Evolutionary conservation across 1,140 invertebrate species (phyloP).

Genomic region (Psix sp.): DNA sequence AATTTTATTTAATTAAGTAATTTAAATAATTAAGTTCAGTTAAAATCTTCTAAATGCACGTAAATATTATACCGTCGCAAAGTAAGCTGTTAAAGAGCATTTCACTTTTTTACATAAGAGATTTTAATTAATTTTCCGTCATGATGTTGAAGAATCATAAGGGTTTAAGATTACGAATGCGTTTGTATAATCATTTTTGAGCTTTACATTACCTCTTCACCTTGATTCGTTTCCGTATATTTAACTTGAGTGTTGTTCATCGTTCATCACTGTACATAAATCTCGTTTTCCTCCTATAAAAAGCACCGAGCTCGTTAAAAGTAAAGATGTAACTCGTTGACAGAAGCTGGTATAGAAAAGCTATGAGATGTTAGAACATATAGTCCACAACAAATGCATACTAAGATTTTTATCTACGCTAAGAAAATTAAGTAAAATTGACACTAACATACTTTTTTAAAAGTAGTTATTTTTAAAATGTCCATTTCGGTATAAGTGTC

Average conservation of each 20-base stretch:
- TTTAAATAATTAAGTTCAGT: slow-evolving; percentile 43
- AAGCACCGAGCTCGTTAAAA: slow-evolving; percentile 55
- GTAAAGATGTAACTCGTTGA: slow-evolving; percentile 54
- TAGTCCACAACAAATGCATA: too few relatives aligned
- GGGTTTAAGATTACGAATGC: slow-evolving; percentile 51
- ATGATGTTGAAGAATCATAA: slow-evolving; percentile 42
- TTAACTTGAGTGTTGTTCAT: slow-evolving; percentile 55
- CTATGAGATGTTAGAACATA: slow-evolving; percentile 34
- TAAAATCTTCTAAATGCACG: slow-evolving; percentile 39
- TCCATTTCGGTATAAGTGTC: too few relatives aligned
- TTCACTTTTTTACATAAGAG: slow-evolving; percentile 51
- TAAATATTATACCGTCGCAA: slow-evolving; percentile 50
- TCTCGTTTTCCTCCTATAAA: slow-evolving; percentile 57
- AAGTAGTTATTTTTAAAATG: too few relatives aligned
- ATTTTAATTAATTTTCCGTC: slow-evolving; percentile 55
- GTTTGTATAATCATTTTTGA: slow-evolving; percentile 53
- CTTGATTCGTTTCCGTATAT: slow-evolving; percentile 56
- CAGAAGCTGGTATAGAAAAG: slow-evolving; percentile 47
- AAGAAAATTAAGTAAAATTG: too few relatives aligned
- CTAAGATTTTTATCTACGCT: too few relatives aligned
- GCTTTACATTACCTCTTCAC: slow-evolving; percentile 56
- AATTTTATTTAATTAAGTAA: slow-evolving; percentile 39
- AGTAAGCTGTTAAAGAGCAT: slow-evolving; percentile 43
- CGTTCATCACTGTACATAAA: slow-evolving; percentile 56
- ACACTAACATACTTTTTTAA: too few relatives aligned